These are phyloP conservation scores for Thera britannica DNA, from an alignment of 2,888 invertebrate genomes.

Conservation along the genomic window DNA sequence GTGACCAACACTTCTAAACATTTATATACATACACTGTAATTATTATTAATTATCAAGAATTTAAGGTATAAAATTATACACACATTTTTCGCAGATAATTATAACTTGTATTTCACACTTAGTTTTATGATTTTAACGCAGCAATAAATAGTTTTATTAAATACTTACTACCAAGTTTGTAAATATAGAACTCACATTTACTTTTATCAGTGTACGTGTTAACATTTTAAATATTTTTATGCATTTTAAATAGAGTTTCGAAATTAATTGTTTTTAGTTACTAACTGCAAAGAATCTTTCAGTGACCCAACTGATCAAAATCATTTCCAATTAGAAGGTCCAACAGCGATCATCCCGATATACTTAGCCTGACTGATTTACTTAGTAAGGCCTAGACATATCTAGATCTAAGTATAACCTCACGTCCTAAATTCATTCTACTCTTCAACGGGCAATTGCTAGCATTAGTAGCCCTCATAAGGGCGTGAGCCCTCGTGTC, in stretches of 20 bases:
- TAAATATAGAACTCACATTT: not conserved
- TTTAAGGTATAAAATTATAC: conserved; percentile 8
- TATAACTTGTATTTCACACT: conserved; percentile 16
- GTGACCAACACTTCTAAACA: too few relatives aligned
- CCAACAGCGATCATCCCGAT: too few relatives aligned
- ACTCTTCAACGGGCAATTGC: conserved; percentile 14
- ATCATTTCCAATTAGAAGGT: too few relatives aligned
- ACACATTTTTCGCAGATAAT: conserved; percentile 9
- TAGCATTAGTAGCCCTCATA: conserved; percentile 10
- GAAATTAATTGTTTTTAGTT: too few relatives aligned
- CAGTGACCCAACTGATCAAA: too few relatives aligned
- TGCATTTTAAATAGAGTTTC: too few relatives aligned
- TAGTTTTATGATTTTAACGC: conserved; percentile 2
- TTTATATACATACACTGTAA: too few relatives aligned
- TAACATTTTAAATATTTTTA: too few relatives aligned
- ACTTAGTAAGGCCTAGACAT: too few relatives aligned
- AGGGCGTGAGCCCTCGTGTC: conserved; percentile 6
- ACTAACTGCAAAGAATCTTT: too few relatives aligned
- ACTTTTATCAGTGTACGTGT: not conserved
- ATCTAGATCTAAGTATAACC: too few relatives aligned
- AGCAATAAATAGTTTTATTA: conserved; percentile 2
- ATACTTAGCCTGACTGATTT: too few relatives aligned
- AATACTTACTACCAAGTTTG: not conserved
- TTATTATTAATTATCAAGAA: not conserved
- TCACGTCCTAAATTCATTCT: not conserved